Evolutionary conservation across 2,888 invertebrate species (phyloP).

Genomic region (Dicranocentrus wangi): DNA sequence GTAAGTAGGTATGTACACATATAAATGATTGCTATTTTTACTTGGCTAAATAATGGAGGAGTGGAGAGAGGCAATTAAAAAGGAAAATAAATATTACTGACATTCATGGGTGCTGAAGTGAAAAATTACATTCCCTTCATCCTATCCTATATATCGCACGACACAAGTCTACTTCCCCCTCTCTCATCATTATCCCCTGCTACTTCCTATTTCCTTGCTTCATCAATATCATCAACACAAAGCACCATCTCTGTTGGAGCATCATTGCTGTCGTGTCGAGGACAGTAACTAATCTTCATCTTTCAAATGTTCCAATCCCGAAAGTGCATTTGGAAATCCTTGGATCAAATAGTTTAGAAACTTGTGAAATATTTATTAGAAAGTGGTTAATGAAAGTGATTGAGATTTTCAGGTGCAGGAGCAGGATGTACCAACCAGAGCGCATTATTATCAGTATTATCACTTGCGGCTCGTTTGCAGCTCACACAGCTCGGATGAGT

Average conservation of each 20-base stretch:
- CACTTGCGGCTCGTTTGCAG: too few relatives aligned
- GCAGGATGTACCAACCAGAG: too few relatives aligned
- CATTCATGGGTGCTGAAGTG: conserved; percentile 45
- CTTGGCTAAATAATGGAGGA: conserved; percentile 22
- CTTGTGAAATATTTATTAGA: too few relatives aligned
- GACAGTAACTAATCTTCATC: too few relatives aligned
- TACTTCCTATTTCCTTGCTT: not conserved
- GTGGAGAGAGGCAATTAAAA: conserved; percentile 40
- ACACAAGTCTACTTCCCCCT: not conserved
- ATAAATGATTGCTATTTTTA: conserved; percentile 24
- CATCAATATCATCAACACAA: not conserved
- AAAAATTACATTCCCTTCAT: conserved; percentile 35
- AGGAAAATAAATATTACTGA: conserved; percentile 46
- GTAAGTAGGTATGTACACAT: too few relatives aligned
- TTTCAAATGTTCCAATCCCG: not conserved
- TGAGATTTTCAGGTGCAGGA: too few relatives aligned
- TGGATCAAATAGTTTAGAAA: too few relatives aligned
- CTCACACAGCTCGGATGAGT: too few relatives aligned
- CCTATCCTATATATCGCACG: not conserved
- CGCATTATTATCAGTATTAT: too few relatives aligned
- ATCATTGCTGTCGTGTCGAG: too few relatives aligned
- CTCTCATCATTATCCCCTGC: not conserved
- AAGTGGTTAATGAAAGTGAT: too few relatives aligned
- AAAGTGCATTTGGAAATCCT: not conserved
- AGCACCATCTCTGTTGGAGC: too few relatives aligned